These are phyloP conservation scores for Oryzias curvinotus DNA, from an alignment of 2,113 vertebrate genomes.

Conservation along the genomic window DNA sequence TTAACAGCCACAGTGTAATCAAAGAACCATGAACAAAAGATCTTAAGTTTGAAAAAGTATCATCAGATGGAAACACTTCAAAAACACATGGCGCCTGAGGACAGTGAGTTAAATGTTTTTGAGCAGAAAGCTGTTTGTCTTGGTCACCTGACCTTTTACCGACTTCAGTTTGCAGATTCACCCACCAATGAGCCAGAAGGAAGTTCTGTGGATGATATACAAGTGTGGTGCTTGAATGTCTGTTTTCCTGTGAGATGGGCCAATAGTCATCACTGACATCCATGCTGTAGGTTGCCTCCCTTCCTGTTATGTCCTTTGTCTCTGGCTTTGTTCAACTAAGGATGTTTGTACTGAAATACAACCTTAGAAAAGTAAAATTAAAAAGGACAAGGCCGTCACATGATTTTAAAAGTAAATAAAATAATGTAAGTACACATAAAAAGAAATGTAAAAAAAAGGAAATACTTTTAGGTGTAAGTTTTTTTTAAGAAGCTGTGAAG, in stretches of 20 bases:
- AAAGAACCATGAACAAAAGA: no score
- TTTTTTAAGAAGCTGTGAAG: no score
- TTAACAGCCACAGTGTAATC: no score
- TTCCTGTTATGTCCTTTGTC: conserved; percentile 50
- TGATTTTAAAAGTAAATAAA: neutral
- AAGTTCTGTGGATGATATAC: conserved; percentile 33
- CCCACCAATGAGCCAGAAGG: conserved; percentile 39
- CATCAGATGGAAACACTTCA: neutral
- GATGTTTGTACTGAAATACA: conserved; percentile 14
- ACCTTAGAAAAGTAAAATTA: neutral
- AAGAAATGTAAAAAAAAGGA: neutral
- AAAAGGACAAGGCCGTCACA: neutral
- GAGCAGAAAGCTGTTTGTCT: conserved; percentile 42
- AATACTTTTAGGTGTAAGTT: no score
- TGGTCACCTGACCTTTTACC: conserved; percentile 2
- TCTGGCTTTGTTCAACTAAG: conserved; percentile 21
- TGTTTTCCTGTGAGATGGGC: neutral
- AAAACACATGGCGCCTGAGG: neutral
- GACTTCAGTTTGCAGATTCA: conserved; percentile 37
- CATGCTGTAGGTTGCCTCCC: conserved; percentile 47
- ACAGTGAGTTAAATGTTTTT: conserved; percentile 14
- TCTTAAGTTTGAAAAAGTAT: neutral
- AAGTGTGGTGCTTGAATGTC: conserved; percentile 27
- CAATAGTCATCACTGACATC: conserved; percentile 19
- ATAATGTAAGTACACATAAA: neutral